Evolutionary conservation across 2,113 vertebrate genomes (phyloP), one percentile per base, ranked within the genome.

Genomic region (Riparia riparia): DNA sequence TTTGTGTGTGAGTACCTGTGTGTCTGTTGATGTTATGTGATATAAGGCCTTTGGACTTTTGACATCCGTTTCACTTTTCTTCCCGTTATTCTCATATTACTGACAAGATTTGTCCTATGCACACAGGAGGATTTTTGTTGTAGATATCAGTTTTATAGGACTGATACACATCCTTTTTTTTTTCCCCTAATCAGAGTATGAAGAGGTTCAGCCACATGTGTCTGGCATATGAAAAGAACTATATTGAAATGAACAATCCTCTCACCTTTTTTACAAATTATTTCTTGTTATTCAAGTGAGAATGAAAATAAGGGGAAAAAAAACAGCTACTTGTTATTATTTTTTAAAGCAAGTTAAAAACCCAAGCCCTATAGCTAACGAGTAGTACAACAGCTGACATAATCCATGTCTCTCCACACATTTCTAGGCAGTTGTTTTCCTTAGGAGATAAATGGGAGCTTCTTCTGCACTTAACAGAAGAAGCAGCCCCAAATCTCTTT

Each of bases 301-400:
- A 28, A 13, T 4, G 19, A 81, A 81, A 77, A 70, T n/a, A 34
- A 13, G 20, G 25, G 3, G 63, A 78, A 76, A 42, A 76, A 42
- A 17, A 1, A 4, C 45, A 66, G 9, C 12, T 74, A 6, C 28
- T 66, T 66, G 4, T 64, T 79, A 79, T 12, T 12, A 6, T 73
- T 84, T 91, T 66, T 34, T 14, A 34, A 87, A 85, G 8, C 10
- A 83, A 64, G 34, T 29, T 2, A 31, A 73, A 71, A 57, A 6
- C 14, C 3, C 26, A 21, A 51, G 14, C 9, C 28, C 22, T 58
- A 6, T 18, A 45, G 13, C 1, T 0, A 74, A 11, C 7, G 42
- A 45, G 14, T 51, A 11, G n/a, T 53, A 3, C 8, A 60, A 18
- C 0, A 7, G 49, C 3, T 26, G 39, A 91, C 34, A 34, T 18